These are phyloP conservation scores for Lithophane ornitopus DNA, from an alignment of 2,888 invertebrate genomes.

Conservation along the genomic window DNA sequence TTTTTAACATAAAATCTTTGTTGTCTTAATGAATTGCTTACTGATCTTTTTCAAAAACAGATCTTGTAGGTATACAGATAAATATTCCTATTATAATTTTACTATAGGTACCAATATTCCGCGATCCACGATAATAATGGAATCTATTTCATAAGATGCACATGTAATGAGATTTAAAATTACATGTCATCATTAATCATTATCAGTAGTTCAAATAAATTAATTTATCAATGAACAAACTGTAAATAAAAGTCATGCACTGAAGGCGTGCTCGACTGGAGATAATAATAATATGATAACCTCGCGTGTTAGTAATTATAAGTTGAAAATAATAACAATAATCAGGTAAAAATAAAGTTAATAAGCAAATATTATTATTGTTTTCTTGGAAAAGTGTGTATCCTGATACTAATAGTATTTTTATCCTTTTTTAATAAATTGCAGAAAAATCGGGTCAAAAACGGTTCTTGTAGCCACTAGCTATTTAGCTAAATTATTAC, in stretches of 20 bases:
- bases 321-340: conserved; percentile 50
- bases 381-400: not conserved
- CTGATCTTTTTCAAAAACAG: too few species aligned
- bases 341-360: conserved; percentile 36
- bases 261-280: conserved; percentile 50
- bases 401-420: not conserved
- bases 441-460: not conserved
- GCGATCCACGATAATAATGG: too few species aligned
- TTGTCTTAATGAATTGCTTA: too few species aligned
- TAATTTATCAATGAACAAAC: conserved; percentile 51
- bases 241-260: conserved; percentile 58
- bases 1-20: too few species aligned
- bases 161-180: conserved; percentile 51
- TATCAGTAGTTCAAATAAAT: conserved; percentile 61
- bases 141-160: conserved; percentile 45
- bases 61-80: not conserved
- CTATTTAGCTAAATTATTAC: not conserved
- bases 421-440: not conserved
- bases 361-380: not conserved
- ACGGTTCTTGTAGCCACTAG: too few species aligned
- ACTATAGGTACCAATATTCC: too few species aligned
- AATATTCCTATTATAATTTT: too few species aligned
- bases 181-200: conserved; percentile 45
- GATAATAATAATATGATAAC: conserved; percentile 59
- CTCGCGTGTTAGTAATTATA: conserved; percentile 44